Conservation (phyloP, 2,113 vertebrate species). For the Monopterus albus region DNA sequence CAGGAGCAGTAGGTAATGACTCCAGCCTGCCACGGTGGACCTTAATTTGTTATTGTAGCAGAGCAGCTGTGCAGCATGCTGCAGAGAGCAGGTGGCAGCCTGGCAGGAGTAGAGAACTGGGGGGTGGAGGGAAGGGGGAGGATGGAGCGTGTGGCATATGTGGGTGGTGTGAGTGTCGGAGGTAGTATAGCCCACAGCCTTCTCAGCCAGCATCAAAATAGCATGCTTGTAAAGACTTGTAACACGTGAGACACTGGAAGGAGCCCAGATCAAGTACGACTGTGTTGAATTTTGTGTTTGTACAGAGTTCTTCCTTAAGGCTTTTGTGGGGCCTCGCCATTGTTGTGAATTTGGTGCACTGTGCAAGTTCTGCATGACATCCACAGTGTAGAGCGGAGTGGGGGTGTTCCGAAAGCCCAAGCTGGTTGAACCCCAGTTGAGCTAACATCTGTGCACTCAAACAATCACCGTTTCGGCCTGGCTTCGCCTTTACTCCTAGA, state of each 20-base stretch:
- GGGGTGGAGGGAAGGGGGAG: slow-evolving; percentile 35
- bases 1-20: slow-evolving; percentile 76
- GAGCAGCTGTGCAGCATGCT: slow-evolving; percentile 85
- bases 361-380: no score
- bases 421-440: no score
- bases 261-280: slow-evolving; percentile 35
- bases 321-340: no score
- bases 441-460: no score
- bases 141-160: slow-evolving; percentile 78
- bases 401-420: no score
- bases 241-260: slow-evolving; percentile 53
- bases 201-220: slow-evolving; percentile 70
- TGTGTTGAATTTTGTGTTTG: slow-evolving; percentile 1
- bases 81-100: slow-evolving; percentile 85
- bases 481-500: no score
- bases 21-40: slow-evolving; percentile 72
- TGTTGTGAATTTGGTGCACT: no score
- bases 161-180: slow-evolving; percentile 64
- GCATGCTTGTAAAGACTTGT: slow-evolving; percentile 64
- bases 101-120: slow-evolving; percentile 74
- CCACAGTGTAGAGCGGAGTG: no score
- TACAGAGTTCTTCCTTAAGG: background rate
- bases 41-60: slow-evolving; percentile 85
- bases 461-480: no score
- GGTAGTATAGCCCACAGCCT: slow-evolving; percentile 39